Base-by-base conservation (phyloP, 1,140 invertebrate genomes). In the Eumeta japonica region DNA sequence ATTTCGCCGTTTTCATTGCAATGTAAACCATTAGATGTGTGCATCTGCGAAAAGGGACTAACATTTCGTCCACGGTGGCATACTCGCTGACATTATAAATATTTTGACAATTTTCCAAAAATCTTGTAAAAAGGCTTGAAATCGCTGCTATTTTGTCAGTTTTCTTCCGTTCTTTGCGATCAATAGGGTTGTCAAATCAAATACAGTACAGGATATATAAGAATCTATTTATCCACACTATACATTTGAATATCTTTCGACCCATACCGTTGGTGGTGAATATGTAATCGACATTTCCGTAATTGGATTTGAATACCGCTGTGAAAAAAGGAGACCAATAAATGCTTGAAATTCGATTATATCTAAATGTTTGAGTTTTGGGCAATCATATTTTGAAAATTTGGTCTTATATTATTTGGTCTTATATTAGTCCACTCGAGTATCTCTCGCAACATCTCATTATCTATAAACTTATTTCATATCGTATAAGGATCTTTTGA, bases 151-250 rank as follows among this genome's bases (percentile, higher is more conserved):
- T n/a, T n/a, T n/a, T n/a, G n/a, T n/a, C n/a, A n/a, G n/a, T n/a
- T n/a, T n/a, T n/a, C n/a, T n/a, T n/a, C n/a, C n/a, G n/a, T n/a
- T n/a, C n/a, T n/a, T n/a, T n/a, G n/a, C n/a, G n/a, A n/a, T n/a
- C n/a, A n/a, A n/a, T n/a, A n/a, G n/a, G n/a, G n/a, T n/a, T n/a
- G n/a, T n/a, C n/a, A n/a, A n/a, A n/a, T n/a, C n/a, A n/a, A n/a
- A n/a, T n/a, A n/a, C n/a, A n/a, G n/a, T n/a, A n/a, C n/a, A n/a
- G n/a, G n/a, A n/a, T n/a, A n/a, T n/a, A 37, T 31, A 43, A 20
- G 39, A 52, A 52, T 33, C 50, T 47, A 14, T 46, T 41, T 35
- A 34, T 39, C 31, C 37, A 33, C 47, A 46, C 46, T 7, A 38
- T 35, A 20, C 44, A 46, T 15, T 40, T 30, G 36, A 49, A 49